Conservation (phyloP, 2,888 invertebrate genomes). For the Leucania comma region DNA sequence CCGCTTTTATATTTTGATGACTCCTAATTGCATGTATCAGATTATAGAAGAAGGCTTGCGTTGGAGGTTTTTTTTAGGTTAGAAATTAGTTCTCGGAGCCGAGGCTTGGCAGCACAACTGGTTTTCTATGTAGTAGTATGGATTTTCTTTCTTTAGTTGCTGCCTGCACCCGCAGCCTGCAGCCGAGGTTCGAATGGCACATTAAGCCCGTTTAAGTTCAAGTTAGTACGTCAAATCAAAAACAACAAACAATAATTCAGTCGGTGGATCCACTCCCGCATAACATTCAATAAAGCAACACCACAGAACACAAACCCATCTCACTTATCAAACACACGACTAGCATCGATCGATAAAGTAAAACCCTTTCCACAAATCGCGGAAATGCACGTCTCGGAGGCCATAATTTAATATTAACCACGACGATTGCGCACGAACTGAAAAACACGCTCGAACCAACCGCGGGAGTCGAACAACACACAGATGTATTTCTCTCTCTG, state of each 20-base stretch:
- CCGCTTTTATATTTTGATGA: not conserved
- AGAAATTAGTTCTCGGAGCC: no score
- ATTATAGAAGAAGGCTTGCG: not conserved
- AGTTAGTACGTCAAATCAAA: slow-evolving; percentile 1
- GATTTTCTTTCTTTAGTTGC: no score
- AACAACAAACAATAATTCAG: slow-evolving; percentile 2
- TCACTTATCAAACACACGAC: slow-evolving; percentile 19
- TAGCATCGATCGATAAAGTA: slow-evolving; percentile 30
- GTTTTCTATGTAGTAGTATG: no score
- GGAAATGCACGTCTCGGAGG: slow-evolving; percentile 36
- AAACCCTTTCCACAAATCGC: slow-evolving; percentile 44
- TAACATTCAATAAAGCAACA: slow-evolving; percentile 37
- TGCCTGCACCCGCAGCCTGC: no score
- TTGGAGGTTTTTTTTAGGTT: no score
- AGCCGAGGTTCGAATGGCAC: no score
- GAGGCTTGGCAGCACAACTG: no score
- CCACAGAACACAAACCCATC: slow-evolving; percentile 12
- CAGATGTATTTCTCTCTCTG: slow-evolving; percentile 1
- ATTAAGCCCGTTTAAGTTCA: not conserved
- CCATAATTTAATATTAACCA: slow-evolving; percentile 48
- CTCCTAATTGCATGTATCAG: not conserved
- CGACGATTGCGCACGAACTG: slow-evolving; percentile 48
- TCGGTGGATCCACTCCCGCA: not conserved
- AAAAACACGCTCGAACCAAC: slow-evolving; percentile 44
- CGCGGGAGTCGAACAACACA: slow-evolving; percentile 38